A percentile compares a stretch with the other conserved stretches of the same genome.
These are phyloP conservation scores for Sula dactylatra DNA, from an alignment of 2,113 vertebrate species.

Conservation along the genomic window DNA sequence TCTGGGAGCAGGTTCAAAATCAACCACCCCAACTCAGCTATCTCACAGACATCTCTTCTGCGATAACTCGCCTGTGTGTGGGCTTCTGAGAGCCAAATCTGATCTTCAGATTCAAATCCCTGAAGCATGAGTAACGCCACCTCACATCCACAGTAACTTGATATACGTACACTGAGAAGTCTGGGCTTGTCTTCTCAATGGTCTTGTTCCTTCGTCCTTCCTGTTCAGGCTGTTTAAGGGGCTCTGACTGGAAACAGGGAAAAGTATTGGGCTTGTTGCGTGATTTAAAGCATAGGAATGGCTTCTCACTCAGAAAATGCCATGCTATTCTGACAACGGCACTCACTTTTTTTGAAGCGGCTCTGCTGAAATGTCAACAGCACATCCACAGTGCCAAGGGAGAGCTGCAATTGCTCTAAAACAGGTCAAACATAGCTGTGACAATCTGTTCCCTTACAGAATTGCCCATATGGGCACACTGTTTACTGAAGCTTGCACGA, in stretches of 20 bases:
- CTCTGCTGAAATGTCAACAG: slow-evolving; percentile 22
- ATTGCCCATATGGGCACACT: neutral
- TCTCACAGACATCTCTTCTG: neutral
- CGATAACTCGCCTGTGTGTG: neutral
- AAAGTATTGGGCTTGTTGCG: neutral
- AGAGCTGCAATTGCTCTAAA: neutral
- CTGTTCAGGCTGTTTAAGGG: neutral
- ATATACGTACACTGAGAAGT: neutral
- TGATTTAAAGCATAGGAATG: neutral
- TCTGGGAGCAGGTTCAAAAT: neutral
- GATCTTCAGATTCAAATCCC: neutral
- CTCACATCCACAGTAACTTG: neutral
- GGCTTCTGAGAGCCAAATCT: neutral
- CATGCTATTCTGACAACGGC: neutral
- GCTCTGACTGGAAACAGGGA: neutral
- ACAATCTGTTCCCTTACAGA: slow-evolving; percentile 11
- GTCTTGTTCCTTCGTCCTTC: neutral
- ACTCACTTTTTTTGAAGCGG: neutral
- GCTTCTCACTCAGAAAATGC: neutral
- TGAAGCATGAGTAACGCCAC: neutral
- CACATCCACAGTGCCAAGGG: neutral
- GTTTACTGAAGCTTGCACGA: neutral
- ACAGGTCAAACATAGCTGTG: slow-evolving; percentile 26
- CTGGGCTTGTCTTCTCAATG: neutral
- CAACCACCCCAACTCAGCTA: neutral